These are phyloP conservation scores for Drosophila rhopaloa DNA, from an alignment of 1,140 invertebrate genomes.

Conservation along the genomic window DNA sequence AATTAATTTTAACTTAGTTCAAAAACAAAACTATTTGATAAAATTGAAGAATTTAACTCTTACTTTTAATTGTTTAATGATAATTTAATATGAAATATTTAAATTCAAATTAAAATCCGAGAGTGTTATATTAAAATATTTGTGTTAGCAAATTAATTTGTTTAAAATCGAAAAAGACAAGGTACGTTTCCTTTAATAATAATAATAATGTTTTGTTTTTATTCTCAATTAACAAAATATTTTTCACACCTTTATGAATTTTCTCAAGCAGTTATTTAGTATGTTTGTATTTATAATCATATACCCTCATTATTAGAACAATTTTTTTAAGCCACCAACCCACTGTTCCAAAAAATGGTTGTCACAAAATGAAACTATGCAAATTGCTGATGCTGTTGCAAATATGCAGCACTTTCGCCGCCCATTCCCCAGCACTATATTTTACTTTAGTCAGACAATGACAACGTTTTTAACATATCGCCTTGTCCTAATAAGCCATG, in stretches of 20 bases:
- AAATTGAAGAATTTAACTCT: not conserved
- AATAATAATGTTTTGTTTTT: not conserved
- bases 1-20: slow-evolving; percentile 19
- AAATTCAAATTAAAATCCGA: no score
- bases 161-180: no score
- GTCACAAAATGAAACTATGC: slow-evolving; percentile 53
- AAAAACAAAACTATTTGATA: not conserved
- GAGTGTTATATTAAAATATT: no score
- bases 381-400: slow-evolving; percentile 61
- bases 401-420: slow-evolving; percentile 9
- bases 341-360: slow-evolving; percentile 30
- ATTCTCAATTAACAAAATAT: no score
- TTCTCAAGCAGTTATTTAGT: no score
- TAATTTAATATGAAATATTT: not conserved
- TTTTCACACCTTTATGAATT: no score
- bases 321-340: no score
- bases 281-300: no score
- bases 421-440: not conserved
- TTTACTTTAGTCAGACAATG: slow-evolving; percentile 22
- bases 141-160: no score
- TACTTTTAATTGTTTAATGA: not conserved
- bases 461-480: slow-evolving; percentile 50
- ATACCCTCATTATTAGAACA: no score
- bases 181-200: not conserved
- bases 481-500: slow-evolving; percentile 57